Conservation (phyloP, 2,113 vertebrate genomes). For the Tetraodon nigroviridis region DNA sequence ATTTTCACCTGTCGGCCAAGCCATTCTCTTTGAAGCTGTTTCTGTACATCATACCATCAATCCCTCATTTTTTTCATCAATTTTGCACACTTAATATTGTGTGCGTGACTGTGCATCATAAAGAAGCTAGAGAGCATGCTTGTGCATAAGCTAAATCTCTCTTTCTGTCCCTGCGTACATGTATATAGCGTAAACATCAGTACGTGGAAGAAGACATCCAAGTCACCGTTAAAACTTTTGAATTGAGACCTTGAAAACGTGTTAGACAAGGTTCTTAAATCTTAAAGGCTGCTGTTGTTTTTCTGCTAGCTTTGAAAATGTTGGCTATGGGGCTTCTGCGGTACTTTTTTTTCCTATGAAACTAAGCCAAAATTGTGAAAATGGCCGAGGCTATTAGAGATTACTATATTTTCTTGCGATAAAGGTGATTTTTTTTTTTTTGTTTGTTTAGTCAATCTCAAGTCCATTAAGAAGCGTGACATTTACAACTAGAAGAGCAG, state of each 20-base stretch:
- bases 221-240: not conserved
- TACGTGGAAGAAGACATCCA: not conserved
- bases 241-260: slow-evolving; percentile 10
- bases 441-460: not conserved
- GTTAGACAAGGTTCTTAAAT: not conserved
- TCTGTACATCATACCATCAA: not conserved
- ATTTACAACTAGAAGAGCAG: not conserved
- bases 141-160: not conserved
- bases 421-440: not conserved
- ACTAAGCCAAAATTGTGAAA: not conserved
- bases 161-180: not conserved
- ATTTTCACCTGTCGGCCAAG: too few species aligned
- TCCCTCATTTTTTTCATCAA: not conserved
- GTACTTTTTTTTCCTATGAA: not conserved
- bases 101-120: not conserved
- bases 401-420: not conserved
- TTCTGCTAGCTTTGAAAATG: not conserved
- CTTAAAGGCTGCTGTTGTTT: not conserved
- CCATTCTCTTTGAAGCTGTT: too few species aligned
- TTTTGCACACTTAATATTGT: not conserved
- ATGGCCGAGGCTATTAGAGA: not conserved
- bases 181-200: not conserved
- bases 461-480: not conserved
- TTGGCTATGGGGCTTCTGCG: not conserved
- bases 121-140: not conserved